Base-by-base conservation (phyloP, 2,797 vertebrate species). In the Rhyacichthys aspro region DNA sequence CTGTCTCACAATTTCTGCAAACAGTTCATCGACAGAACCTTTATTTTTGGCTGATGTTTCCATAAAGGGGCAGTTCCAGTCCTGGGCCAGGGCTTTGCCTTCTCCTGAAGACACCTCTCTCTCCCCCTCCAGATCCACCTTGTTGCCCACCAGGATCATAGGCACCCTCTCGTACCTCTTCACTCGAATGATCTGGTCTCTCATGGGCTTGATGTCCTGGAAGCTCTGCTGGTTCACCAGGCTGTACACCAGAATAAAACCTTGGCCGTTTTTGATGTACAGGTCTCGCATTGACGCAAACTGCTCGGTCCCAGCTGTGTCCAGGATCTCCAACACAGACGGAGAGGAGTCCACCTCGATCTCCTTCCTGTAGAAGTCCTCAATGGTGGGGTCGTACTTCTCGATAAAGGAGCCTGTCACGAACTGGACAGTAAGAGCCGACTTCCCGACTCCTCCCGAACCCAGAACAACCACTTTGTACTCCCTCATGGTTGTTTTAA, bases 41-140 rank as follows among this genome's bases (percentile, higher is more conserved):
- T 98, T 98, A 86, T 96, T 95, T 92, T 98, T 98, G 94, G 96
- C 96, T 61, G 96, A 98, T 48, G 96, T 97, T 81, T 98, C 96
- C 92, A 98, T 93, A 66, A 98, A 98, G 71, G 95, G 96, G 91
- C 96, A 98, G 91, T 80, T 96, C 96, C 96, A 98, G 67, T 98
- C 95, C 82, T 96, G 95, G 46, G 96, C 95, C 90, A 97, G 93
- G 46, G 95, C 95, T 84, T 95, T 96, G 78, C 96, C 96, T 77
- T 98, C 96, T 64, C 94, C 95, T 55, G 91, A 95, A 1, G 95
- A 93, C 70, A 97, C 95, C 91, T 96, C 96, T 77, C 95, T 84
- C 83, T 98, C 95, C 42, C 95, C 95, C 70, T 97, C 95, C 92
- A 96, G 90, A 89, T 98, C 96, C 92, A 96, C 95, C 91, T 97